Base-by-base conservation (phyloP, 1,140 invertebrate species). In the Zophobas morio region DNA sequence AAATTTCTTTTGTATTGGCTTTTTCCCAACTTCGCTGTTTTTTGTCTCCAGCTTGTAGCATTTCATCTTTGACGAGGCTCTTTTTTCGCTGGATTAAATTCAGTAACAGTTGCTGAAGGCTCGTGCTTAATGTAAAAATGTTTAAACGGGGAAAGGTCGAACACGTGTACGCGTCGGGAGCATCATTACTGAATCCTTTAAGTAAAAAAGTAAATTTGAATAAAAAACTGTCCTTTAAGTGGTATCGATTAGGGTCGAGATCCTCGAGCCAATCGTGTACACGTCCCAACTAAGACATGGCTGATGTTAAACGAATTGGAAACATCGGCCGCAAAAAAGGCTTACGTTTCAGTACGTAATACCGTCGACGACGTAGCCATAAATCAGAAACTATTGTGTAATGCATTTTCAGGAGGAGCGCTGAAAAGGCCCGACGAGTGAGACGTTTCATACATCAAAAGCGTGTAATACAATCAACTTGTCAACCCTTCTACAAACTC, bases 161-260 rank as follows among this genome's bases (percentile, higher is more conserved):
- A 66, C 60, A 66, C 60, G 60, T 66, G 57, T 37, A 37, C 57
- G 35, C 34, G 37, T 51, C n/a, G 6, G 20, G n/a, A 51, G n/a
- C 49, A 20, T 42, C 60, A 66, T 66, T 40, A 66, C 42, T 66
- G 39, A 66, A 42, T 66, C 39, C 6, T 46, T 66, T 42, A 66
- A 66, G 56, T 39, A 66, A 42, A 66, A 66, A 63, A 63, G 37
- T 63, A 63, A 66, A 66, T 66, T 66, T 66, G 32, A 66, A 66
- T 66, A 40, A 66, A 66, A 46, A 66, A 66, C 20, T 66, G 60
- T 66, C 37, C 8, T 66, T 5, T 66, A 33, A 42, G 37, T 66
- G 60, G 35, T 42, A 66, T 66, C 39, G 60, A 66, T 66, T 57
- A 33, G 60, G 39, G 39, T n/a, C 20, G 33, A 54, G 53, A 32